These are phyloP conservation scores for Styela plicata DNA, from an alignment of 23 tunicate genomes.

Conservation along the genomic window DNA sequence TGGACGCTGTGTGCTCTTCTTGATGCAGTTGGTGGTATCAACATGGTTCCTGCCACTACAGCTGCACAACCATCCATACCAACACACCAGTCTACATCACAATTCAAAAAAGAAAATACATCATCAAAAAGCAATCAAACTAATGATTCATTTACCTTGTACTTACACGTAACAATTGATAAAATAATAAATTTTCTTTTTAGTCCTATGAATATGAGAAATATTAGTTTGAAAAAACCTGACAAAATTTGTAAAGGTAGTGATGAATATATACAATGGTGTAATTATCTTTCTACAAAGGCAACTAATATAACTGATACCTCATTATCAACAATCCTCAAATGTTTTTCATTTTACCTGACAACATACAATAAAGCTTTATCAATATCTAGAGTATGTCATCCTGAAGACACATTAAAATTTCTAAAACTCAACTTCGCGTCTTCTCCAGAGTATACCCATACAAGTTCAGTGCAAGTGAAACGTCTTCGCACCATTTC, in stretches of 20 bases:
- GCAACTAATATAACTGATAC: not conserved
- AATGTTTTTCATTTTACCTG: not conserved
- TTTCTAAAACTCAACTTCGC: not conserved
- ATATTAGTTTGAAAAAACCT: not conserved
- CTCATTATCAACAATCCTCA: not conserved
- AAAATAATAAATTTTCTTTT: not conserved
- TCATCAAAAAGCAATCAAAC: not conserved
- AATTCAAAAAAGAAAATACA: not conserved
- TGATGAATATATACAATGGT: constrained; percentile 1
- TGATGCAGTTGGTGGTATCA: constrained; percentile 40
- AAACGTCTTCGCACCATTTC: not conserved
- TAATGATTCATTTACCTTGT: not conserved
- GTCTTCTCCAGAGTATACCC: not conserved
- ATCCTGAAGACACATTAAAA: not conserved
- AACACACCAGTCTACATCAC: not conserved
- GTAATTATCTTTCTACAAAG: not conserved
- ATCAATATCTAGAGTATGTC: not conserved
- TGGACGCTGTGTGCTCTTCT: constrained; percentile 32
- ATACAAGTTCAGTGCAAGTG: not conserved
- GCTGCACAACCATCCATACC: not conserved
- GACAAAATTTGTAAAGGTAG: not conserved
- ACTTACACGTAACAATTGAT: not conserved
- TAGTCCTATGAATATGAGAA: not conserved
- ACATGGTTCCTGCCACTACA: no score
- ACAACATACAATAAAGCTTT: not conserved